A percentile compares a stretch with the other conserved stretches of the same genome.
Evolutionary conservation across 2,113 vertebrate species (phyloP).

Genomic region (Camelus bactrianus): DNA sequence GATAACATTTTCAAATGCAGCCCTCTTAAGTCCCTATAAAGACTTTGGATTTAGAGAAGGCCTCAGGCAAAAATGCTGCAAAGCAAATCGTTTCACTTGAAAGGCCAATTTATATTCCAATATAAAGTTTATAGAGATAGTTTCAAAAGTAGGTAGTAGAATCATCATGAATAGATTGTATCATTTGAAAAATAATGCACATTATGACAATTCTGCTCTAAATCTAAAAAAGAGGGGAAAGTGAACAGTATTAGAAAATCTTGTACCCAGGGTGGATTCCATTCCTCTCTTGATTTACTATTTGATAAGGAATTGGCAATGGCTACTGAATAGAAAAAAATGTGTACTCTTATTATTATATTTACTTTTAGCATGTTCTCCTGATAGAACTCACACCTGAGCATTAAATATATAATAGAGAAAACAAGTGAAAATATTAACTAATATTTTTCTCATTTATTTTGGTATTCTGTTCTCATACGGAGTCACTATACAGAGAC

Average conservation of each 20-base stretch:
- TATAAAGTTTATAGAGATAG: slow-evolving; percentile 82
- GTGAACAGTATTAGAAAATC: not conserved
- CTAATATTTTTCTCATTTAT: not conserved
- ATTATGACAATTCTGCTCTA: slow-evolving; percentile 59
- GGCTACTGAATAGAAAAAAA: not conserved
- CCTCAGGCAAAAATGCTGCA: slow-evolving; percentile 79
- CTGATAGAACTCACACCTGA: not conserved
- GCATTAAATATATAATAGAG: not conserved
- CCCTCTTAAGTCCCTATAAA: slow-evolving; percentile 77
- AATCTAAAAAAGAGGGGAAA: not conserved
- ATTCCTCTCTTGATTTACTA: not conserved
- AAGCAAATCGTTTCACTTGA: slow-evolving; percentile 84
- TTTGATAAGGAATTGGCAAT: not conserved
- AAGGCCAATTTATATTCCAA: slow-evolving; percentile 85
- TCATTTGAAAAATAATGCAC: slow-evolving; percentile 76
- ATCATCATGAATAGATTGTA: slow-evolving; percentile 75
- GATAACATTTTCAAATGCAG: slow-evolving; percentile 79
- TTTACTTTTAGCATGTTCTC: not conserved
- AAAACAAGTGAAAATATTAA: slow-evolving; percentile 47
- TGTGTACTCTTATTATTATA: not conserved
- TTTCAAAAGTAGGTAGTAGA: slow-evolving; percentile 82
- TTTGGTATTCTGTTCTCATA: not conserved
- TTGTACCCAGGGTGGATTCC: not conserved
- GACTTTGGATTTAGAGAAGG: slow-evolving; percentile 80
- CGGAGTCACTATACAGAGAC: not conserved